Evolutionary conservation across 2,888 invertebrate species (phyloP).

Genomic region (Argyresthia albistria): DNA sequence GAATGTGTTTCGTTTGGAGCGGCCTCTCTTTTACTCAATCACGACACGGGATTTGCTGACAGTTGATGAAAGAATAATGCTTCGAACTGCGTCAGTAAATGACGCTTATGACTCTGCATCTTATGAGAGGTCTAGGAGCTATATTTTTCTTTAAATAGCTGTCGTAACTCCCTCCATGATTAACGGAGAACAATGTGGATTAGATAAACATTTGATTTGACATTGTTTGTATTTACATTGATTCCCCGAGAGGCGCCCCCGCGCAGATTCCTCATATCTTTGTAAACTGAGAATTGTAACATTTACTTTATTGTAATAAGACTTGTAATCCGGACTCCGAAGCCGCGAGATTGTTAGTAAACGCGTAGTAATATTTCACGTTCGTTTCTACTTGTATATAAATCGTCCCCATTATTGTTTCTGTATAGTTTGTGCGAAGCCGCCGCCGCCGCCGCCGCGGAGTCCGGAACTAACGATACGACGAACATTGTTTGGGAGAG

Average conservation of each 20-base stretch:
- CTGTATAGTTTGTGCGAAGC: neutral
- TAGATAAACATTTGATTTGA: too few species aligned
- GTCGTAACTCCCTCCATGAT: too few species aligned
- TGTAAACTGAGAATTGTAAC: neutral
- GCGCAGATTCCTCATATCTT: constrained; percentile 1
- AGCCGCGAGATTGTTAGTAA: constrained; percentile 26
- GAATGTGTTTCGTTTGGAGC: constrained; percentile 1
- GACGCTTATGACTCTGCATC: neutral
- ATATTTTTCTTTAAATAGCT: too few species aligned
- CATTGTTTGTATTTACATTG: neutral
- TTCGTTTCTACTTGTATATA: constrained; percentile 1
- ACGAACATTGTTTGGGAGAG: neutral
- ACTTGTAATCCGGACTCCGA: constrained; percentile 26
- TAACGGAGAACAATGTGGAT: too few species aligned
- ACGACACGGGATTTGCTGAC: neutral
- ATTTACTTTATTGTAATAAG: constrained; percentile 1
- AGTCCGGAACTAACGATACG: neutral
- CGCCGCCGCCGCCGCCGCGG: neutral
- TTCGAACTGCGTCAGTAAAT: neutral
- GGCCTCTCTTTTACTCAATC: neutral
- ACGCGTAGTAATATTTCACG: constrained; percentile 24
- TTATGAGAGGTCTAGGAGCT: neutral
- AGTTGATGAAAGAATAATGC: neutral
- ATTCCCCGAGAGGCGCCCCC: neutral
- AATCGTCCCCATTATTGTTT: neutral